Conservation (phyloP, 2,888 invertebrate genomes). For the Hirtodrosophila cameraria region DNA sequence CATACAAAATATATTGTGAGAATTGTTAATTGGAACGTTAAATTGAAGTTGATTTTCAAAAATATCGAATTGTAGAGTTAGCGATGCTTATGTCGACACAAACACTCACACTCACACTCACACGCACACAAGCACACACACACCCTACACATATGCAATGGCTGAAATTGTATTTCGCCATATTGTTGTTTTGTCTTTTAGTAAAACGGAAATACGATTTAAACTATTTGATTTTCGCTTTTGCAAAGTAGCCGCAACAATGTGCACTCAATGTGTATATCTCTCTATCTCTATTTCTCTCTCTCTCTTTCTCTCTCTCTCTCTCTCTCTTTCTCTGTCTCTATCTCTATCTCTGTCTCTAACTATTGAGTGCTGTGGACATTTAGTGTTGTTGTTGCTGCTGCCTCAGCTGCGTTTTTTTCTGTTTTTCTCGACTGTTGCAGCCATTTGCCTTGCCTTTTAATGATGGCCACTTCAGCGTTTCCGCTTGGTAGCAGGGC, state of each 20-base stretch:
- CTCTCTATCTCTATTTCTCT: neutral
- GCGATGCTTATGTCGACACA: too few relatives aligned
- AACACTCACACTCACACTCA: neutral
- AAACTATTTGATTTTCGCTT: conserved; percentile 79
- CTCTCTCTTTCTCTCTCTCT: neutral
- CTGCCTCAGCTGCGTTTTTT: conserved; percentile 11
- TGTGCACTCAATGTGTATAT: conserved; percentile 4
- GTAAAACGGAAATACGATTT: conserved; percentile 78
- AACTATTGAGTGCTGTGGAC: conserved; percentile 20
- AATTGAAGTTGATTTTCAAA: too few relatives aligned
- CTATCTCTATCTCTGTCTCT: neutral
- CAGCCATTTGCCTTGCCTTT: conserved; percentile 50
- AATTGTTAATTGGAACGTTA: too few relatives aligned
- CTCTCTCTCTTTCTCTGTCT: neutral
- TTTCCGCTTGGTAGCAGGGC: conserved; percentile 53
- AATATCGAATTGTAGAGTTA: too few relatives aligned
- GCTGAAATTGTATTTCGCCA: conserved; percentile 55
- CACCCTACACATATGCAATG: too few relatives aligned
- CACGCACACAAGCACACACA: conserved; percentile 5
- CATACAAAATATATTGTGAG: too few relatives aligned
- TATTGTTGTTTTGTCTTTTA: conserved; percentile 52
- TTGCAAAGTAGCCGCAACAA: conserved; percentile 35
- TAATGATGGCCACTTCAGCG: conserved; percentile 73
- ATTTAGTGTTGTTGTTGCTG: conserved; percentile 24
- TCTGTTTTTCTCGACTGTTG: conserved; percentile 27